These are phyloP conservation scores for Drosophila putrida DNA, from an alignment of 2,888 invertebrate genomes.

Conservation along the genomic window DNA sequence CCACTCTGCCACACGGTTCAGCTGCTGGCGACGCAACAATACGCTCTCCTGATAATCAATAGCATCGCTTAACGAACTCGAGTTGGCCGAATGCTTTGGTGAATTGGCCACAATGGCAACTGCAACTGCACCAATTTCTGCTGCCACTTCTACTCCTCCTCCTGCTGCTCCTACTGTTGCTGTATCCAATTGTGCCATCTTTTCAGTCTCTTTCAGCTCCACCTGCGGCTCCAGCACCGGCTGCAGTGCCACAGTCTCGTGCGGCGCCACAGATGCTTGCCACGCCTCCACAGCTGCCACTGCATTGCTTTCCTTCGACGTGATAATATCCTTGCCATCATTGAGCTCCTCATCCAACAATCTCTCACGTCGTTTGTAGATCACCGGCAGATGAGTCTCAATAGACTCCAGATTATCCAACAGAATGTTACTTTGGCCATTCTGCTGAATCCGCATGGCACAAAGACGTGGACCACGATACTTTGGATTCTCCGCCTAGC, in stretches of 20 bases:
- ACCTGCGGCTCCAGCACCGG: slow-evolving; percentile 75
- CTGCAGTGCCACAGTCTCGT: slow-evolving; percentile 63
- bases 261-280: slow-evolving; percentile 65
- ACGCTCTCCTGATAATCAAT: slow-evolving; percentile 86
- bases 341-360: slow-evolving; percentile 85
- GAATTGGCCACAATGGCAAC: slow-evolving; percentile 51
- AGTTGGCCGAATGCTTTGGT: slow-evolving; percentile 82
- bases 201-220: slow-evolving; percentile 68
- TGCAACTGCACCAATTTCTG: not conserved
- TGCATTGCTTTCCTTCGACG: slow-evolving; percentile 81
- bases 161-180: not conserved
- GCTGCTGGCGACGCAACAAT: slow-evolving; percentile 88
- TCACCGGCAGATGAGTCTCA: slow-evolving; percentile 88
- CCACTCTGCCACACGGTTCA: slow-evolving; percentile 92
- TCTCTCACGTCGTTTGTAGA: slow-evolving; percentile 88
- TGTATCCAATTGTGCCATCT: slow-evolving; percentile 23
- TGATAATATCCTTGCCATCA: slow-evolving; percentile 85
- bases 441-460: slow-evolving; percentile 91
- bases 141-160: not conserved
- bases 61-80: slow-evolving; percentile 83
- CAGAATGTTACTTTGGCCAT: slow-evolving; percentile 92
- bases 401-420: slow-evolving; percentile 91
- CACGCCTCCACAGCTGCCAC: slow-evolving; percentile 73
- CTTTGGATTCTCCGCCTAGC: slow-evolving; percentile 85
- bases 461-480: slow-evolving; percentile 90